Percentiles rank a stretch among this genome's conserved stretches.
These are phyloP conservation scores for Acanthoscelides obtectus DNA, from an alignment of 2,888 invertebrate species.

Conservation along the genomic window DNA sequence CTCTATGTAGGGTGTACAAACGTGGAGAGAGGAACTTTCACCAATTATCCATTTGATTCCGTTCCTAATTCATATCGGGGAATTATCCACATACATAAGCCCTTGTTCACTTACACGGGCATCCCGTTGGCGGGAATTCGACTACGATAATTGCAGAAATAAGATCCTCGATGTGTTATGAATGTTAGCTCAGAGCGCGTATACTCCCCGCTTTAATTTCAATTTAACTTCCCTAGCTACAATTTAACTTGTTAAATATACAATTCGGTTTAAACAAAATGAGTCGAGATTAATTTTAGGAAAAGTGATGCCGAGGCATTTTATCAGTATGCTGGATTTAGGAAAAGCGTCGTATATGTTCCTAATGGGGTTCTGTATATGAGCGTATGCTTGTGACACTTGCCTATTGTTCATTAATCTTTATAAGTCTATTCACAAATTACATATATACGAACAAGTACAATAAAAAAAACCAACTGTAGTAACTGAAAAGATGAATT, in stretches of 20 bases:
- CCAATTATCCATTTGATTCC: conserved; percentile 26
- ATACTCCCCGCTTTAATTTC: conserved; percentile 21
- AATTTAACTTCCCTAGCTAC: conserved; percentile 30
- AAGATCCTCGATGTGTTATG: conserved; percentile 32
- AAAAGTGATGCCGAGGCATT: neutral
- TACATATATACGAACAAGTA: too few relatives aligned
- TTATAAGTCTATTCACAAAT: too few relatives aligned
- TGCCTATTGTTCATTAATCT: too few relatives aligned
- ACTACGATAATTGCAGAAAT: conserved; percentile 32
- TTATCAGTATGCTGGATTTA: neutral
- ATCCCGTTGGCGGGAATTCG: conserved; percentile 22
- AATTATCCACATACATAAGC: conserved; percentile 29
- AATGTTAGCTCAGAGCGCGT: conserved; percentile 23
- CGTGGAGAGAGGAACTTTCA: conserved; percentile 17
- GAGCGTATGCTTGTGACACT: too few relatives aligned
- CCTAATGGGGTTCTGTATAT: too few relatives aligned
- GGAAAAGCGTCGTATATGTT: too few relatives aligned
- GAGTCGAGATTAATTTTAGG: conserved; percentile 3
- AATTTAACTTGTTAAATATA: conserved; percentile 29
- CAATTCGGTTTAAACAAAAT: conserved; percentile 17
- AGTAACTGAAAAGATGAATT: too few relatives aligned
- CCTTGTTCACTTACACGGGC: conserved; percentile 24
- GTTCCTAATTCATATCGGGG: conserved; percentile 27
- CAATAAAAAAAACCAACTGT: too few relatives aligned
- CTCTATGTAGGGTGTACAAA: conserved; percentile 7